phyloP scores from a whole-genome alignment of 2,113 vertebrate species.

The Thalassoma bifasciatum region DNA sequence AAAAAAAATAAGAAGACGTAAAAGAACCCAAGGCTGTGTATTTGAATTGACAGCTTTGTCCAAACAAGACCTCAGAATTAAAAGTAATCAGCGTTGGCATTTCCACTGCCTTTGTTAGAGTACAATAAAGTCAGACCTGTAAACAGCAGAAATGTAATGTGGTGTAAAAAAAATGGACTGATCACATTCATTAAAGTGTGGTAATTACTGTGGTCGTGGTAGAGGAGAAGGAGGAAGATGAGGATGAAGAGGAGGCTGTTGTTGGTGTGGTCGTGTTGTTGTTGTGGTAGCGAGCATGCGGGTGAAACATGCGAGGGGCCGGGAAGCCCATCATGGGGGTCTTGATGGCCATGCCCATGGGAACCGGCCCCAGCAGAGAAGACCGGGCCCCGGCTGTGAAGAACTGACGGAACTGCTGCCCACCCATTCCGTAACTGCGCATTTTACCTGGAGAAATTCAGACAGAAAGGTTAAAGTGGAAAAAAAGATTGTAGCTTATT shows the following conservation, averaged over 20 bases:
- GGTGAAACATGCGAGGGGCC: constrained; percentile 84
- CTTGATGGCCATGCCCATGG: constrained; percentile 92
- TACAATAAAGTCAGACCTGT: neutral
- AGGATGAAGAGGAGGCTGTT: constrained; percentile 8
- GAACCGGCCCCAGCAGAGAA: constrained; percentile 94
- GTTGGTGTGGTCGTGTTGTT: too few relatives aligned
- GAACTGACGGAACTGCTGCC: constrained; percentile 92
- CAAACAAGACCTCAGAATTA: too few relatives aligned
- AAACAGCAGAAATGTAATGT: neutral
- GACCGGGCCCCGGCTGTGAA: constrained; percentile 91
- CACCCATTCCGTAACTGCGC: constrained; percentile 88
- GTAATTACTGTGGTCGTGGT: constrained; percentile 49
- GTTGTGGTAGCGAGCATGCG: constrained; percentile 85
- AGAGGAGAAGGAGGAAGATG: constrained; percentile 22
- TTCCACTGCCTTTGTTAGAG: neutral
- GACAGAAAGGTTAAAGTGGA: neutral
- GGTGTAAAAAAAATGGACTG: neutral
- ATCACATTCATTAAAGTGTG: constrained; percentile 22
- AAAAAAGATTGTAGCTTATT: neutral
- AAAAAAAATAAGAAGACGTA: too few relatives aligned
- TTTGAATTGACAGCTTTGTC: too few relatives aligned
- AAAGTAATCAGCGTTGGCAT: neutral
- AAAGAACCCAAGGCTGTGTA: too few relatives aligned
- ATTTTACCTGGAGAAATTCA: constrained; percentile 84
- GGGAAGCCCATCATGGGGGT: constrained; percentile 87